Evolutionary conservation across 2,888 invertebrate genomes (phyloP).

Genomic region (Sinotaia quadrata): DNA sequence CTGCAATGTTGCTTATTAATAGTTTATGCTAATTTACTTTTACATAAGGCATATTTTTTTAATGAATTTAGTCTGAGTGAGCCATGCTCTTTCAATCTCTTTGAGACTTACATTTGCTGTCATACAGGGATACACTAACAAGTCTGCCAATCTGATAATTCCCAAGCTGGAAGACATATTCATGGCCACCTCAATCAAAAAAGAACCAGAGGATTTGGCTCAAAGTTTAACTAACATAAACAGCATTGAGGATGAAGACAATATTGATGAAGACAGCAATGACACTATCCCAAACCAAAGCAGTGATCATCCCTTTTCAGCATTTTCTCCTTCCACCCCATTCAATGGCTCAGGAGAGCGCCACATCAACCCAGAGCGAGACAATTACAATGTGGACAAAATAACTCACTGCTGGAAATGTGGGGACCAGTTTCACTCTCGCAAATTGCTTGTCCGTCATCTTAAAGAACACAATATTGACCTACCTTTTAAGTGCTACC

Average conservation of each 20-base stretch:
- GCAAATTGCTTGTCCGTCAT: conserved; percentile 65
- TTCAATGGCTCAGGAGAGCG: conserved; percentile 46
- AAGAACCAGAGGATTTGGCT: neutral
- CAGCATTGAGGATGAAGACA: neutral
- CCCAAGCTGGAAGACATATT: neutral
- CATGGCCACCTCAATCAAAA: conserved; percentile 9
- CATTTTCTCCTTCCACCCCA: neutral
- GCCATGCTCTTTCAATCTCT: conserved; percentile 3
- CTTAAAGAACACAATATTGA: conserved; percentile 70
- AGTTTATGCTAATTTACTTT: too few species aligned
- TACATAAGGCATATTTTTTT: too few species aligned
- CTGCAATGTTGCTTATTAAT: too few species aligned
- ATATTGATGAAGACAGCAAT: neutral
- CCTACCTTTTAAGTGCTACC: conserved; percentile 88
- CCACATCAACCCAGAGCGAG: conserved; percentile 65
- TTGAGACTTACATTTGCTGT: neutral
- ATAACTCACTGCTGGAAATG: conserved; percentile 68
- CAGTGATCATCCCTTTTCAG: neutral
- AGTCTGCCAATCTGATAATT: neutral
- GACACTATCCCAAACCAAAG: neutral
- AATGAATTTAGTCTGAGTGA: too few species aligned
- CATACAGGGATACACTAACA: neutral
- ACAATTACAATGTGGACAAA: conserved; percentile 69
- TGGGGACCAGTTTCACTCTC: conserved; percentile 54
- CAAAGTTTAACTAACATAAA: neutral